Base-by-base conservation (phyloP, 2,888 invertebrate genomes). In the Phymatocera aterrima region DNA sequence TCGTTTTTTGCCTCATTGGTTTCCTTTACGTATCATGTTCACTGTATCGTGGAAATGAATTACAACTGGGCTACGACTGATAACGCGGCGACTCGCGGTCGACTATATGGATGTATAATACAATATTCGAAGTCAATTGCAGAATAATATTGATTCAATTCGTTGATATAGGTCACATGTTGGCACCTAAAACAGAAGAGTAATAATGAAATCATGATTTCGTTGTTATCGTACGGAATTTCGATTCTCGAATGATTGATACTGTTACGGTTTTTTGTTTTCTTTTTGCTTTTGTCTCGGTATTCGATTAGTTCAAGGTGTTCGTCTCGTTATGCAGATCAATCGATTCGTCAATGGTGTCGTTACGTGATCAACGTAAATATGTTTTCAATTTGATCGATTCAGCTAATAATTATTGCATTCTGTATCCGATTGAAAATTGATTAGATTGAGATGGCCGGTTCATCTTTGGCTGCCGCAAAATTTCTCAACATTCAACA, bases 401-500 rank as follows among this genome's bases (percentile, higher is more conserved):
- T 28, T 15, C 21, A 24, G 10, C 3, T 28, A 57, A 21, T 68
- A 24, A 68, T 46, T 12, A 18, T 37, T 3, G 37, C 2, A 64
- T 37, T 6, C 37, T 64, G 37, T 34, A 34, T 15, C 46, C 15
- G 15, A 1, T 46, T 46, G 3, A 68, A 46, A 15, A 68, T 72
- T 48, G 72, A 51, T 31, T 15, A 72, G 72, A 48, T 72, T 28
- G 51, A 34, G 51, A 34, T 72, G 72, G 72, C 72, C 72, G 31
- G 51, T 34, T 18, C 72, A 72, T 51, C 72, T 72, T n/a, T 72
- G 72, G 72, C 51, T 72, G 18, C 48, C 72, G n/a, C 72, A 72
- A 72, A 72, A 72, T 51, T 72, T 72, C 48, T 48, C 72, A 12
- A 51, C 28, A 12, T 51, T 96, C 80, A 95, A 95, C 90, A 91